Base-by-base conservation (phyloP, 2,797 vertebrate species). In the Sebastes goodei region DNA sequence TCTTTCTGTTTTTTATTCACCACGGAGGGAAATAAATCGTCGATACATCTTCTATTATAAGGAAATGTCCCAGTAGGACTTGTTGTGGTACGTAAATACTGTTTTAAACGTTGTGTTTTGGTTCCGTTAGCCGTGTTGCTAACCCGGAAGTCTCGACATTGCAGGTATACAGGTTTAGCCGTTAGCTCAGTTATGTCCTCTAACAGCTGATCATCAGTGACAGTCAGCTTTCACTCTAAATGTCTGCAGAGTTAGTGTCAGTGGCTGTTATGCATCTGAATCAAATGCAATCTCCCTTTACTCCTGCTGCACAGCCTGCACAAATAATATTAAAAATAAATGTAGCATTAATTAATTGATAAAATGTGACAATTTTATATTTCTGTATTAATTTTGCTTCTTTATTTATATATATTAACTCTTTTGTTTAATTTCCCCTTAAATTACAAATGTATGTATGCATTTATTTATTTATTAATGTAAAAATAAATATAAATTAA, bases 101-200 rank as follows among this genome's bases (percentile, higher is more conserved):
- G 2, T 5, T 42, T 57, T 62, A 2, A 6, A 5, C 12, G 0
- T n/a, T 30, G 20, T 80, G 53, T 88, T 92, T 81, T 71, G 60
- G 61, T 81, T 53, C 32, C 8, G 56, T 78, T 89, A 90, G 86
- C 84, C 15, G 25, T 23, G 5, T 7, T 52, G 76, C 76, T 90
- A 92, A 88, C 75, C 78, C 88, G 89, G 90, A 93, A 89, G 91
- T 86, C 65, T 21, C 83, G 79, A 72, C 81, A 84, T 69, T 92
- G 89, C 83, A 88, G 86, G 29, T 87, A 53, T 65, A 74, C 35
- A 38, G 38, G 38, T 42, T 80, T 80, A 85, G 56, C 56, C 5
- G 35, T 21, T 29, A 53, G 85, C 84, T 1, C 55, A 21, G 64
- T 11, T 71, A 35, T 25, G 71, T 42, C 71, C 33, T 74, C 20